Conservation (phyloP, 2,113 vertebrate genomes). For the Aldabrachelys gigantea region DNA sequence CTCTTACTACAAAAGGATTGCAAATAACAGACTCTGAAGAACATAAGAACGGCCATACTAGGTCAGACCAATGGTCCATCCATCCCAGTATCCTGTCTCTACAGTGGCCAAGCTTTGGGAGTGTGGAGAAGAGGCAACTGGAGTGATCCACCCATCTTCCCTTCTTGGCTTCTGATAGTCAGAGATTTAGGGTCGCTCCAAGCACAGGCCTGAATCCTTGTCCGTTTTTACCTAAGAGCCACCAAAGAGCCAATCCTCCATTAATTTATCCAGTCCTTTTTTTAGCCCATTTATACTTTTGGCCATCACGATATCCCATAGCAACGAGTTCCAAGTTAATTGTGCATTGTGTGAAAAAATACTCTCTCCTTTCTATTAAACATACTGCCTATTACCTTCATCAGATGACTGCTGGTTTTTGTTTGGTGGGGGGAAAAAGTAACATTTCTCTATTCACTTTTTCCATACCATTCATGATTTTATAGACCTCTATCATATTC, state of each 20-base stretch:
- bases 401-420: neutral
- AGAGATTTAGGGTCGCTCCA: neutral
- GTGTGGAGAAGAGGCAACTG: neutral
- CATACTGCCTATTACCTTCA: neutral
- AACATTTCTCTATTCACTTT: neutral
- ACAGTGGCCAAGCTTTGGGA: too few species aligned
- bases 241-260: too few species aligned
- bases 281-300: neutral
- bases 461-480: neutral
- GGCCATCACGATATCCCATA: neutral
- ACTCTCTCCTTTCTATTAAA: neutral
- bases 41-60: too few species aligned
- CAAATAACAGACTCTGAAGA: neutral
- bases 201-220: neutral
- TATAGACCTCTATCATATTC: neutral
- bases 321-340: neutral
- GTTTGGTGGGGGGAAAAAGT: neutral
- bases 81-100: too few species aligned
- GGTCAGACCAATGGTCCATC: too few species aligned
- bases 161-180: neutral
- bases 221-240: too few species aligned
- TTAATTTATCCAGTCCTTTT: neutral
- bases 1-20: slow-evolving; percentile 2
- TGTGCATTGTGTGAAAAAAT: neutral
- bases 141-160: neutral